phyloP scores from a whole-genome alignment of 1,140 invertebrate species.

The Magallana ariakensis region DNA sequence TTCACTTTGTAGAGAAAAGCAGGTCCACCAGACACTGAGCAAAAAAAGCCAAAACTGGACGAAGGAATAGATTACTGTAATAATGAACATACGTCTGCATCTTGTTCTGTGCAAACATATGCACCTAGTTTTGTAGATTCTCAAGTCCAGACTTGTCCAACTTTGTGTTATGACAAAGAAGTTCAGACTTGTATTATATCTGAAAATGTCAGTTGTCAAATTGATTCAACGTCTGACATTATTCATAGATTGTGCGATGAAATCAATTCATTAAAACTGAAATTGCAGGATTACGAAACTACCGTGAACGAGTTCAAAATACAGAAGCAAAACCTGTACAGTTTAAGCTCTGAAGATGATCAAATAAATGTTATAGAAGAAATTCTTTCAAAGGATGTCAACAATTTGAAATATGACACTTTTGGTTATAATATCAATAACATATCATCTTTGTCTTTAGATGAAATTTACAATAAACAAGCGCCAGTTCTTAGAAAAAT shows the following conservation, averaged over 20 bases:
- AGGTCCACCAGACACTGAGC: background rate
- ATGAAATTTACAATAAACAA: constrained; percentile 9
- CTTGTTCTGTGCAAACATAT: constrained; percentile 6
- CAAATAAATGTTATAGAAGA: too few relatives aligned
- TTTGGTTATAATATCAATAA: background rate
- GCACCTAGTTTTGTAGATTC: background rate
- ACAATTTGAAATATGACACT: background rate
- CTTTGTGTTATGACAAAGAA: background rate
- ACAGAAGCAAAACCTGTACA: too few relatives aligned
- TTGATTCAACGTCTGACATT: too few relatives aligned
- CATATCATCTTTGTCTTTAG: background rate
- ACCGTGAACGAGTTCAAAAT: too few relatives aligned
- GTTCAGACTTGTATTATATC: too few relatives aligned
- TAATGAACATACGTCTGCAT: constrained; percentile 2
- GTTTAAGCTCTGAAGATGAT: too few relatives aligned
- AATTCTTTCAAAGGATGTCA: too few relatives aligned
- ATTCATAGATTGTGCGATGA: too few relatives aligned
- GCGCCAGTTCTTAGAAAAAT: constrained; percentile 3
- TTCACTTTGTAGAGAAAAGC: background rate
- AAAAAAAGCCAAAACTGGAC: background rate
- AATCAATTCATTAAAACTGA: too few relatives aligned
- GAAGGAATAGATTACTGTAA: background rate
- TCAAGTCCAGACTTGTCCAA: background rate
- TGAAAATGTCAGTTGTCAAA: too few relatives aligned
- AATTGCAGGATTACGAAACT: too few relatives aligned